Conservation (phyloP, 2,797 vertebrate species). For the Gymnothorax reevesii region DNA sequence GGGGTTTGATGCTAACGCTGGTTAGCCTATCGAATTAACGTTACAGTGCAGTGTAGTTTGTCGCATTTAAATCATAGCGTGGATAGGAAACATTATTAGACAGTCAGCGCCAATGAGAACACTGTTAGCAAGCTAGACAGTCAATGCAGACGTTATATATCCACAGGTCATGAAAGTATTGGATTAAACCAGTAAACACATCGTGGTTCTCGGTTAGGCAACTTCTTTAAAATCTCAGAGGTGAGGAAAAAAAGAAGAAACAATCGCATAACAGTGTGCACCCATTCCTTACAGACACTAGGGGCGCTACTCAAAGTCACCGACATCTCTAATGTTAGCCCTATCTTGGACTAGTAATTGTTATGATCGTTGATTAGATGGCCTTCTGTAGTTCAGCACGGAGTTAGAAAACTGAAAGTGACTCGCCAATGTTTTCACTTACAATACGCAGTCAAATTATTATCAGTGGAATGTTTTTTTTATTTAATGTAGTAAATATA, state of each 20-base stretch:
- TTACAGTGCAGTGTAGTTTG: background rate
- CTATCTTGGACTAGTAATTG: background rate
- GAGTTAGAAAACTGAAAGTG: background rate
- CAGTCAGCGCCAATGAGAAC: background rate
- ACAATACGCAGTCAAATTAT: background rate
- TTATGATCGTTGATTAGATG: slow-evolving; percentile 32
- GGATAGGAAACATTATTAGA: background rate
- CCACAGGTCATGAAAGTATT: background rate
- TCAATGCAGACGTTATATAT: background rate
- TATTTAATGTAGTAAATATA: background rate
- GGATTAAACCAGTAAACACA: background rate
- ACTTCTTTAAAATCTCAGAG: background rate
- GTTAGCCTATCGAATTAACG: background rate
- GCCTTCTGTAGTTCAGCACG: slow-evolving; percentile 38
- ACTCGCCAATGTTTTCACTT: background rate
- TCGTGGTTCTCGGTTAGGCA: background rate
- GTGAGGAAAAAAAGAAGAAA: background rate
- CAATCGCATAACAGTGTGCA: background rate
- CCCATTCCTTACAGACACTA: slow-evolving; percentile 18
- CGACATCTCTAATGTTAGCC: slow-evolving; percentile 49
- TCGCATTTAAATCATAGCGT: too few species aligned
- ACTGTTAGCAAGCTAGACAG: too few species aligned
- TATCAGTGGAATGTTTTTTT: background rate
- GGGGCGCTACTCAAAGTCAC: background rate
- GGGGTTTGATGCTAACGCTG: background rate